Base-by-base conservation (phyloP, 2,113 vertebrate genomes). In the Poeciliopsis turrubarensis region DNA sequence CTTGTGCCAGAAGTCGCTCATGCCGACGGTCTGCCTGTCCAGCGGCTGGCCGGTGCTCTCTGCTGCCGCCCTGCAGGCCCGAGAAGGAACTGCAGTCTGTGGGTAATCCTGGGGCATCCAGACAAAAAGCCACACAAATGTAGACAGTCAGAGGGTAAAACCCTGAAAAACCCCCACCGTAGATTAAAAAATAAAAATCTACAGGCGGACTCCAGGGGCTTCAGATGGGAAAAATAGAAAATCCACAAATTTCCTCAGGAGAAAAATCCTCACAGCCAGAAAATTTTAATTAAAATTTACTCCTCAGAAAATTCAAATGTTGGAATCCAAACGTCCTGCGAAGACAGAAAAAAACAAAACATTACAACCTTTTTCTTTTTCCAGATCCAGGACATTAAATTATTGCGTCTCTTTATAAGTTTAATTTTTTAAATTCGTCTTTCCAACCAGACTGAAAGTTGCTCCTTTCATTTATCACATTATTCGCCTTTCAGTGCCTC, bases 1-100 rank as follows among this genome's bases (percentile, higher is more conserved):
- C 89, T 97, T 97, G 94, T 98, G 96, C 97, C 97, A 98, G 89
- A 98, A 98, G 78, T 98, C 96, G 9, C 97, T 98, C 97, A 98
- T 98, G 70, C 90, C 72, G 34, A 85, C 60, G 57, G 70, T 41
- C 10, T 75, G 87, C 78, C 76, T 73, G 69, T 87, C 75, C 84
- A 83, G 81, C 68, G 34, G 72, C 84, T 3, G 77, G 78, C 75
- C 5, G 32, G 64, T 29, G 41, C 65, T 81, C 83, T 83, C 82
- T 89, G 86, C 86, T 81, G 79, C 89, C 57, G 81, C 91, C 85
- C 89, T 92, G 92, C 79, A 84, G 92, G 85, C 86, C 73, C 73
- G 68, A 68, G 65, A 60, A 69, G 76, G 86, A 82, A 73, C 70
- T 87, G 86, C 84, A 77, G 73, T 63, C 83, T 22, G 82, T 0